Percentiles rank a stretch among this genome's conserved stretches.
These are phyloP conservation scores for Varanus salvator DNA, from an alignment of 2,113 vertebrate genomes.

Conservation along the genomic window DNA sequence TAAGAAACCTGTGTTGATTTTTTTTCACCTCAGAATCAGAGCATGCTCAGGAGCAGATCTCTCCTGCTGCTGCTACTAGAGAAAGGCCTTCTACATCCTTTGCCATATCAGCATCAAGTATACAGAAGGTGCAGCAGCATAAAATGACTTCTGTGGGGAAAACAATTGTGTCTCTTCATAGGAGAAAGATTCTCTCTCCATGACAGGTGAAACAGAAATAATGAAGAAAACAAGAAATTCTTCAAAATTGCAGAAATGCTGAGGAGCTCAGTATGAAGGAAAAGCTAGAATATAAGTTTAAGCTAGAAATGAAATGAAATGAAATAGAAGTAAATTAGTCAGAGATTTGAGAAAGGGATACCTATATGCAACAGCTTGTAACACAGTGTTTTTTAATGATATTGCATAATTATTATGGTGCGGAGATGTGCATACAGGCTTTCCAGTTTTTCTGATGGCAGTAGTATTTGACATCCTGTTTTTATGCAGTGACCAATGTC, in stretches of 20 bases:
- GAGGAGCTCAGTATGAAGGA: background rate
- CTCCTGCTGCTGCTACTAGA: background rate
- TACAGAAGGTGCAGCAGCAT: background rate
- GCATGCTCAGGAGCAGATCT: background rate
- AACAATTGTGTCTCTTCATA: background rate
- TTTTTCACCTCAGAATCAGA: background rate
- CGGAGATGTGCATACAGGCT: rapidly evolving
- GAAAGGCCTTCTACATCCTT: slow-evolving; percentile 14
- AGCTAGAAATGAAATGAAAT: background rate
- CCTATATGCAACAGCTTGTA: background rate
- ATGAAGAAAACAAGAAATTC: background rate
- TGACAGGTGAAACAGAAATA: background rate
- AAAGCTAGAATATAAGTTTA: background rate
- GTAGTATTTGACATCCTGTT: rapidly evolving
- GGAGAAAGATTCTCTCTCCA: slow-evolving; percentile 1
- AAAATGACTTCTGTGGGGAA: background rate
- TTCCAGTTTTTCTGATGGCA: rapidly evolving
- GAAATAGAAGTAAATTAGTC: background rate
- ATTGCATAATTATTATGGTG: background rate
- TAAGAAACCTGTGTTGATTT: slow-evolving; percentile 19
- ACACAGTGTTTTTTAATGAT: background rate
- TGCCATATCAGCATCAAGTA: background rate
- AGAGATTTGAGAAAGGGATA: background rate
- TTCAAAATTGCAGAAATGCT: background rate
- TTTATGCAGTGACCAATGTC: background rate